Base-by-base conservation (phyloP, 2,797 vertebrate species). In the Hyperoplus lanceolatus region DNA sequence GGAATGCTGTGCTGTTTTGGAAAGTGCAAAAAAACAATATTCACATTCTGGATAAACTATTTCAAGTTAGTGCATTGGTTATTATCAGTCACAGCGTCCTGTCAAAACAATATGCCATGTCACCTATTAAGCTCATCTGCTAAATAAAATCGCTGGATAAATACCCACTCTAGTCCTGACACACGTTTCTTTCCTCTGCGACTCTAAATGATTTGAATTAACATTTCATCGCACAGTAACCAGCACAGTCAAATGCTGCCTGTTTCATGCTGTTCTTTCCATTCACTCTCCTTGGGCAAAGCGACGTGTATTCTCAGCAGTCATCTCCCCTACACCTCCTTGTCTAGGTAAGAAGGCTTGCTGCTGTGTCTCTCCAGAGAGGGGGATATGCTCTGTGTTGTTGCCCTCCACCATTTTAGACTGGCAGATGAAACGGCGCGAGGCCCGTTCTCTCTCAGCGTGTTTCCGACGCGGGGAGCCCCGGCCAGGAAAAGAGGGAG, bases 361-460 rank as follows among this genome's bases (percentile, higher is more conserved):
- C 81, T 72, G 80, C 81, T 59, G 80, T 84, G 85, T 89, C 82
- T 85, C 87, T 86, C 82, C 67, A 55, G 84, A 83, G 87, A 87
- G 85, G 73, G 76, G 62, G 81, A 66, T 29, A 29, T 76, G 89
- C 82, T 84, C 80, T 51, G 71, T 78, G 41, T 71, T 67, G 72
- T 29, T 84, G 87, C 86, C 81, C 87, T 82, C 85, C 78, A 84
- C 86, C 68, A 80, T 90, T 92, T 92, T 80, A 93, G 79, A 90
- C 79, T 87, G 87, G 81, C 90, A 90, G 85, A 90, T 93, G 86
- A 92, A 94, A 90, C 78, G 8, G 60, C 50, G n/a, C 70, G 57
- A 66, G 45, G 57, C 84, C 81, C 88, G 72, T 36, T 86, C 69
- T 85, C 70, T 59, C 81, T n/a, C 79, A 8, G 61, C 73, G 5